Evolutionary conservation across 2,113 vertebrate species (phyloP), one percentile per base, ranked within the genome.

Genomic region (Embiotoca jacksoni): DNA sequence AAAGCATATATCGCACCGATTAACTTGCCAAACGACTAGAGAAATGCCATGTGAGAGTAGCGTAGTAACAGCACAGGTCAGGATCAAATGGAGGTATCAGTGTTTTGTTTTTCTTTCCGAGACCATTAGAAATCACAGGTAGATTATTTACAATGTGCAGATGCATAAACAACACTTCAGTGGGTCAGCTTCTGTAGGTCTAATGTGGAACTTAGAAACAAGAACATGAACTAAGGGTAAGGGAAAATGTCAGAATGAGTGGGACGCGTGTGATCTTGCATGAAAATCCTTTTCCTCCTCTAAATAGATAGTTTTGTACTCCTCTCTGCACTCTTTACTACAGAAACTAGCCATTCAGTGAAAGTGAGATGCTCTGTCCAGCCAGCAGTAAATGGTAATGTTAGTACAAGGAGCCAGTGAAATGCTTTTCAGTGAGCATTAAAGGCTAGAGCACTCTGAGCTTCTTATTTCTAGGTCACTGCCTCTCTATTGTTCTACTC

Each of bases 401-500:
- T 83, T 78, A 80, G 72, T 78, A 78, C 64, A 78, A 65, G 61
- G 62, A 79, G 63, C 52, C 52, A 35, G 52, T 14, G 60, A 82
- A 80, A 85, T 80, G 61, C 62, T 83, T 88, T 49, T 68, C 80
- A 82, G 76, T 67, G 73, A 83, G 80, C 64, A 53, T 65, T 77
- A 79, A 82, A 78, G 71, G 41, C 73, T 54, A 65, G 69, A 80
- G 39, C 5, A 4, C 72, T 37, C 54, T 76, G 70, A 85, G 79
- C 80, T 58, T 63, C 59, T 83, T 68, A 73, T 77, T 67, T 44
- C 10, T 72, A 76, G 78, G 74, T 87, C 88, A 83, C n/a, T 72
- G 72, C 35, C 35, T 75, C 52, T 70, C 57, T 60, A 8, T 75
- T 81, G 74, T 62, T 47, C 50, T 33, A 59, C 81, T 84, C 50